A percentile compares a stretch with the other conserved stretches of the same genome.
phyloP scores from a whole-genome alignment of 2,113 vertebrate species.

The Cygnus atratus region DNA sequence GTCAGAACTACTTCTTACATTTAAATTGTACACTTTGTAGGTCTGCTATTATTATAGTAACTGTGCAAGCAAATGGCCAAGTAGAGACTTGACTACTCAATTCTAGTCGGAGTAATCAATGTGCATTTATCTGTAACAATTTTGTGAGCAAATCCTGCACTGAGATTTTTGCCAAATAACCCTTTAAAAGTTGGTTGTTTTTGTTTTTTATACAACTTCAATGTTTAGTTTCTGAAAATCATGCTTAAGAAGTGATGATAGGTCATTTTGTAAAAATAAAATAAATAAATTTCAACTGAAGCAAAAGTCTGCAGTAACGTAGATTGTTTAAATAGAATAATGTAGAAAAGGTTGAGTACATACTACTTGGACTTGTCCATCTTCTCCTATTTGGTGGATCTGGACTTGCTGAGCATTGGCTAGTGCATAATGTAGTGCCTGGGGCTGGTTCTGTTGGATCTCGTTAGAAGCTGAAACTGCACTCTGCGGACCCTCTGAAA shows the following conservation, averaged over 20 bases:
- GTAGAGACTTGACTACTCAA: background rate
- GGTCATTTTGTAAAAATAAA: background rate
- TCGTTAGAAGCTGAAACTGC: constrained; percentile 81
- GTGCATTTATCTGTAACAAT: background rate
- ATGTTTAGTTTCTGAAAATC: background rate
- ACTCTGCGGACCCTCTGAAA: constrained; percentile 76
- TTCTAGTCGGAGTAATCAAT: rapidly evolving
- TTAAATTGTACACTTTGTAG: rapidly evolving
- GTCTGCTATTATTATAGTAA: background rate
- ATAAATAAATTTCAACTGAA: background rate
- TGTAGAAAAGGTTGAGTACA: constrained; percentile 58
- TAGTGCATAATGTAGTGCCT: constrained; percentile 93
- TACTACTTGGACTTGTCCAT: constrained; percentile 98
- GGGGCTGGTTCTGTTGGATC: constrained; percentile 80
- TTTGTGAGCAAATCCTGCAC: background rate
- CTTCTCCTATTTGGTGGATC: constrained; percentile 97
- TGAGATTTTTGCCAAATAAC: background rate
- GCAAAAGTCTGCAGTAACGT: background rate
- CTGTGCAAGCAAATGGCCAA: background rate
- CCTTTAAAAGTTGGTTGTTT: background rate
- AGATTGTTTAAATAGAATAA: background rate
- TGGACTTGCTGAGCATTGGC: constrained; percentile 94
- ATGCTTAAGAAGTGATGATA: background rate
- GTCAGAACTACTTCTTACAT: background rate
- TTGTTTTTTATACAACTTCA: background rate